Evolutionary conservation across 1,140 invertebrate genomes (phyloP).

Genomic region (Cryptotermes secundus): DNA sequence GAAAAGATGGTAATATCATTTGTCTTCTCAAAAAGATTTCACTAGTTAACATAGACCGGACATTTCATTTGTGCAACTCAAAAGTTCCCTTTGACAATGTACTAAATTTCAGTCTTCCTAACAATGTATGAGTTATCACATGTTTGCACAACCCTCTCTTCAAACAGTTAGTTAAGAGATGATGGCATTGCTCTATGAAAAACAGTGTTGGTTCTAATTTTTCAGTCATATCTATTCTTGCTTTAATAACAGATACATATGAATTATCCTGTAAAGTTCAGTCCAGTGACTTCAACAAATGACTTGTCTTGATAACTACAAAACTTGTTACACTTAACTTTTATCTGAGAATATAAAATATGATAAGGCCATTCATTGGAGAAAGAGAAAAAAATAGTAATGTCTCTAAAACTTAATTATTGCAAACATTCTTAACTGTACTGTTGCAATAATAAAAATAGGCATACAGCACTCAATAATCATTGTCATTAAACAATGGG

Average conservation of each 20-base stretch:
- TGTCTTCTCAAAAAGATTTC: no score
- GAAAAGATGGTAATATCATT: no score
- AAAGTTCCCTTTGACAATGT: background rate
- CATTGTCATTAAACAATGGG: slow-evolving; percentile 22
- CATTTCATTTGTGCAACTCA: no score
- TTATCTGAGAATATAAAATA: slow-evolving; percentile 6
- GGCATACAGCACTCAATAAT: slow-evolving; percentile 11
- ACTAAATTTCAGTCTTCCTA: no score
- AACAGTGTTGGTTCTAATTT: background rate
- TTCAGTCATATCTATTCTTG: background rate
- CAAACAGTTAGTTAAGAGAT: background rate
- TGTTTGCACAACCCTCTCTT: background rate
- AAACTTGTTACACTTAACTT: background rate
- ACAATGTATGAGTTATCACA: background rate
- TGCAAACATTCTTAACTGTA: background rate
- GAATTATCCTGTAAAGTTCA: background rate
- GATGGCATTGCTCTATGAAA: background rate
- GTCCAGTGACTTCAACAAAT: background rate
- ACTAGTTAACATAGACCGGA: no score
- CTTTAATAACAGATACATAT: background rate
- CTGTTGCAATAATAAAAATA: slow-evolving; percentile 21
- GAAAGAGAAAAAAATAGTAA: slow-evolving; percentile 5
- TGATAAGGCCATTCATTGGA: background rate
- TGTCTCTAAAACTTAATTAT: slow-evolving; percentile 13
- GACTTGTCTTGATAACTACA: background rate